A percentile compares a stretch with the other conserved stretches of the same genome.
These are phyloP conservation scores for Exephanes ischioxanthus DNA, from an alignment of 2,888 invertebrate genomes.

Conservation along the genomic window DNA sequence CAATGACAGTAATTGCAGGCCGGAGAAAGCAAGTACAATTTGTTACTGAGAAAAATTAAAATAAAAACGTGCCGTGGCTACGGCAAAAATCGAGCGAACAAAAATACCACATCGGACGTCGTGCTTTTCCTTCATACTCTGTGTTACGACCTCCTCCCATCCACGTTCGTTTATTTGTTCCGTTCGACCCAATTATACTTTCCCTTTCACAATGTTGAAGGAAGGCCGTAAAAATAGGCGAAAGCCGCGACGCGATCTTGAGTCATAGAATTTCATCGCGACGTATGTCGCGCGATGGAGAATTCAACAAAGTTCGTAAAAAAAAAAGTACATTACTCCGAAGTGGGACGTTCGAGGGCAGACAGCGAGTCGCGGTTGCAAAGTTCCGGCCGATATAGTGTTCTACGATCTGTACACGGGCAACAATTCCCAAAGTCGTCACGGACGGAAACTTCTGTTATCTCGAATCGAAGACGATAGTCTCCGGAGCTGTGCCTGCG, in stretches of 20 bases:
- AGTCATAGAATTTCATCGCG: background rate
- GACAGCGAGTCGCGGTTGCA: constrained; percentile 35
- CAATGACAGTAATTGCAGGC: background rate
- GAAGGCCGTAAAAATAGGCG: constrained; percentile 44
- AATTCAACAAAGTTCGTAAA: constrained; percentile 19
- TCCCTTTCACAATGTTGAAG: constrained; percentile 45
- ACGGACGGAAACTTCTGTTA: constrained; percentile 24
- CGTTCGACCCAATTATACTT: constrained; percentile 33
- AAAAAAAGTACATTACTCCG: constrained; percentile 9
- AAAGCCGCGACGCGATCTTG: constrained; percentile 13
- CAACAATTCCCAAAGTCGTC: constrained; percentile 4
- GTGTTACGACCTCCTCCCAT: constrained; percentile 25
- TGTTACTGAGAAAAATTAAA: background rate
- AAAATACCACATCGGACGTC: constrained; percentile 46
- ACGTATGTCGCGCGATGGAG: background rate
- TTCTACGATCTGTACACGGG: background rate
- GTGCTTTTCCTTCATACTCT: background rate
- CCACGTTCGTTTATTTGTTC: constrained; percentile 38
- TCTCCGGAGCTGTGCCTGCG: constrained; percentile 14
- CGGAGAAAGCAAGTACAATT: background rate
- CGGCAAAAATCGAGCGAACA: constrained; percentile 44
- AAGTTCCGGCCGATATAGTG: constrained; percentile 27
- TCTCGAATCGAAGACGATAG: constrained; percentile 35
- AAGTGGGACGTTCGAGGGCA: constrained; percentile 10
- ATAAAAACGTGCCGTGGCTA: background rate